These are phyloP conservation scores for Lophochroa leadbeateri DNA, from an alignment of 2,113 vertebrate genomes.

Conservation along the genomic window DNA sequence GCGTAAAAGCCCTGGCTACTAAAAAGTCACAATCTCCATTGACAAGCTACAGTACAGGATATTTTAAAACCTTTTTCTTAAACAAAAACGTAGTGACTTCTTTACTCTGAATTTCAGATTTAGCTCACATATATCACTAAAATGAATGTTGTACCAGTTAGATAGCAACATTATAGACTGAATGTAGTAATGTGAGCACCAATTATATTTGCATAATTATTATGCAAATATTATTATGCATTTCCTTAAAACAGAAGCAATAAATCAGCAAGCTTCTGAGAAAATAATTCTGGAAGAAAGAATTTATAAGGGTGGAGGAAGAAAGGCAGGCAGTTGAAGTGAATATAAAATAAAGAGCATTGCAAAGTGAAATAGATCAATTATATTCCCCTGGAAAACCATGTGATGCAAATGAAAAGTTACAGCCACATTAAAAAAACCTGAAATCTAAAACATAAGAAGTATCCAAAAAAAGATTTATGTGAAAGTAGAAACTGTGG, in stretches of 20 bases:
- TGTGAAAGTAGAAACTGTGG: not conserved
- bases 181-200: not conserved
- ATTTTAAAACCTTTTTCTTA: not conserved
- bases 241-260: slow-evolving; percentile 18
- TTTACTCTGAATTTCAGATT: not conserved
- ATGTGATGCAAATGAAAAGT: not conserved
- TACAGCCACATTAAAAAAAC: not conserved
- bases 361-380: not conserved
- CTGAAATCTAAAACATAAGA: not conserved
- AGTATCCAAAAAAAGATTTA: not conserved
- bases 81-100: not conserved
- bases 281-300: slow-evolving; percentile 4
- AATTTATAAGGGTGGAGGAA: not conserved
- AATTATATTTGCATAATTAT: not conserved
- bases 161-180: not conserved
- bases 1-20: slow-evolving; percentile 32
- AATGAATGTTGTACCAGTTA: not conserved
- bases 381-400: not conserved
- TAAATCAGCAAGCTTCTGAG: not conserved
- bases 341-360: not conserved
- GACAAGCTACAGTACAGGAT: not conserved
- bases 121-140: not conserved
- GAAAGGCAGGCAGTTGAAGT: not conserved
- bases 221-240: not conserved
- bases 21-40: not conserved